Evolutionary conservation across 2,113 vertebrate species (phyloP).

Genomic region (Leucopsar rothschildi): DNA sequence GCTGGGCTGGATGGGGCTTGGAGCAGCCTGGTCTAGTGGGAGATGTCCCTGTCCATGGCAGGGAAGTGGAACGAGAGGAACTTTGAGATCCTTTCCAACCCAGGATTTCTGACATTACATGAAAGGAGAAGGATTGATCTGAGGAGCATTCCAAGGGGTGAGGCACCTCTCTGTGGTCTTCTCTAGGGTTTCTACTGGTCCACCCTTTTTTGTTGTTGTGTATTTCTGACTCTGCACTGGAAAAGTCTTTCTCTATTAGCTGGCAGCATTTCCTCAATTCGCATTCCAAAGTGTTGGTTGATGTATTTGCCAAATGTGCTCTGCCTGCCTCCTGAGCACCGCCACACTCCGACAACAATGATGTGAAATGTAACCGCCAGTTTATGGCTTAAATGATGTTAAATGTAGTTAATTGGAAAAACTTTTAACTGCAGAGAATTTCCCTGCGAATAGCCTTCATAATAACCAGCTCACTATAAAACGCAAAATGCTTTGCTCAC

Average conservation of each 20-base stretch:
- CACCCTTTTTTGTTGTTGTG: accelerated
- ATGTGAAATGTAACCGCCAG: conserved; percentile 11
- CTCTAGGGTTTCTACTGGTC: background rate
- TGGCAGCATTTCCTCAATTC: background rate
- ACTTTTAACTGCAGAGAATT: conserved; percentile 68
- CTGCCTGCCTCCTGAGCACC: background rate
- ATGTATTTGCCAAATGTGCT: background rate
- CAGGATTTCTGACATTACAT: background rate
- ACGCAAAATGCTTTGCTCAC: conserved; percentile 62
- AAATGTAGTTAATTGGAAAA: conserved; percentile 70
- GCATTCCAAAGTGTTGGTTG: background rate
- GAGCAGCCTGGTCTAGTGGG: background rate
- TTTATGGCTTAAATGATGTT: conserved; percentile 54
- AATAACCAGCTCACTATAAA: conserved; percentile 64
- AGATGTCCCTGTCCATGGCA: background rate
- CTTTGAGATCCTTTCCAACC: background rate
- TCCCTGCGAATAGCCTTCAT: conserved; percentile 63
- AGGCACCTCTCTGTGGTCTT: background rate
- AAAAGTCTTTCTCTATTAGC: background rate
- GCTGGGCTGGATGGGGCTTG: background rate
- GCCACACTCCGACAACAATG: conserved; percentile 19
- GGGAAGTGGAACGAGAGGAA: background rate
- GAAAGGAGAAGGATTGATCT: background rate
- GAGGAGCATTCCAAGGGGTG: background rate
- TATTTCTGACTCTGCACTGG: background rate